phyloP scores from a whole-genome alignment of 1,140 invertebrate species.

The Drosophila sulfurigaster region DNA sequence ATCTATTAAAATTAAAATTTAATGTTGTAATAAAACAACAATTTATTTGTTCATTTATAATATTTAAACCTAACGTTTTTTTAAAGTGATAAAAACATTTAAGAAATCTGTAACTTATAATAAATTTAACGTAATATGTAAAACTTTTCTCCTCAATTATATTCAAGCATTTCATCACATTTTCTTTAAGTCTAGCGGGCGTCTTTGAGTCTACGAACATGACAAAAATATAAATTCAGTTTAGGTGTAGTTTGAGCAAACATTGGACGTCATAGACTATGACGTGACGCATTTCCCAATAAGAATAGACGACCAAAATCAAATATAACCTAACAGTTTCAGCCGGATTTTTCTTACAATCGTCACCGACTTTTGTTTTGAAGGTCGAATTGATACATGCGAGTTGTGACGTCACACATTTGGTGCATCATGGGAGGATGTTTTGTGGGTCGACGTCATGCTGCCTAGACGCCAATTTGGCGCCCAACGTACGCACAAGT shows the following conservation, averaged over 20 bases:
- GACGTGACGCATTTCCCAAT: constrained; percentile 56
- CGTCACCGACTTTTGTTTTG: constrained; percentile 9
- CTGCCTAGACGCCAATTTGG: constrained; percentile 37
- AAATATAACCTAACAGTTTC: constrained; percentile 35
- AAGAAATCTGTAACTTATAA: too few species aligned
- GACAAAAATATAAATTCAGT: not conserved
- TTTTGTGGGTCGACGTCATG: constrained; percentile 56
- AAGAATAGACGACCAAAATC: not conserved
- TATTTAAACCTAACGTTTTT: too few species aligned
- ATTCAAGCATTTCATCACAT: too few species aligned
- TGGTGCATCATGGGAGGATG: constrained; percentile 51
- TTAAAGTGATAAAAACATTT: too few species aligned
- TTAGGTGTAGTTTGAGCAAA: constrained; percentile 31
- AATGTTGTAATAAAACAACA: too few species aligned
- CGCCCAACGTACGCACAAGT: constrained; percentile 25
- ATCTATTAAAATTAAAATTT: too few species aligned
- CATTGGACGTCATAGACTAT: constrained; percentile 54
- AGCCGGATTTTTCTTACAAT: not conserved
- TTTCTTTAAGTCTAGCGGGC: not conserved
- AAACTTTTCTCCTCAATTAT: too few species aligned
- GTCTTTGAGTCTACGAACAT: constrained; percentile 22
- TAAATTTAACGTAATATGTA: too few species aligned
- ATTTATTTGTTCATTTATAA: too few species aligned
- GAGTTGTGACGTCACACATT: constrained; percentile 47
- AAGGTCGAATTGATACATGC: constrained; percentile 37